A percentile compares a stretch with the other conserved stretches of the same genome.
Evolutionary conservation across 2,888 invertebrate genomes (phyloP).

Genomic region (Amiota mariae): DNA sequence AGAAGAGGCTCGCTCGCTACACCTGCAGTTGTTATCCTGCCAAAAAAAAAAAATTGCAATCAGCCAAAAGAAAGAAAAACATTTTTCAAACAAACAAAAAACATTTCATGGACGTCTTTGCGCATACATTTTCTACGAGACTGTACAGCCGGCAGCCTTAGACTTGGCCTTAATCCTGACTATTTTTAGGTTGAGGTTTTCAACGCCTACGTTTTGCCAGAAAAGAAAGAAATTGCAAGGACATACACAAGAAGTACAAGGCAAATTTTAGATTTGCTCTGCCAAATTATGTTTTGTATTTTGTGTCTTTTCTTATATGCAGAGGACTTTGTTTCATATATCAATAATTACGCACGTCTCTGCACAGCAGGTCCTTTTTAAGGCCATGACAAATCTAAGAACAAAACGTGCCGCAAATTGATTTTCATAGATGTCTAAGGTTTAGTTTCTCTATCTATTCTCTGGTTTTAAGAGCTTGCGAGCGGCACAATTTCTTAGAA

Average conservation of each 20-base stretch:
- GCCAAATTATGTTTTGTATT: conserved; percentile 1
- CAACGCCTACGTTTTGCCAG: conserved; percentile 1
- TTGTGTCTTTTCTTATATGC: background rate
- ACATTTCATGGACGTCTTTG: conserved; percentile 9
- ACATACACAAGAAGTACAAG: background rate
- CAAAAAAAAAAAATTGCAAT: conserved; percentile 2
- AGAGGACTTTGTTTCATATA: background rate
- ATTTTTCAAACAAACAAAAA: background rate
- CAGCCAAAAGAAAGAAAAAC: background rate
- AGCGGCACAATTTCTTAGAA: background rate
- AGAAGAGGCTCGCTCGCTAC: background rate
- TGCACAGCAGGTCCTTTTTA: conserved; percentile 13
- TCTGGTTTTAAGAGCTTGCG: background rate
- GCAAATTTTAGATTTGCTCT: background rate
- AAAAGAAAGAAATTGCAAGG: background rate
- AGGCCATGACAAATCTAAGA: conserved; percentile 2
- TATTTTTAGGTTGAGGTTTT: conserved; percentile 6
- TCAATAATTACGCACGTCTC: conserved; percentile 12
- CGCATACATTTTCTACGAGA: background rate
- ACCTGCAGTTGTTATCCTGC: conserved; percentile 22
- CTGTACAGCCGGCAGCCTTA: background rate
- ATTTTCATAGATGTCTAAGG: background rate
- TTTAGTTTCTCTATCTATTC: background rate
- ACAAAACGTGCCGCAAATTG: conserved; percentile 27
- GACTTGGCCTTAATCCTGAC: background rate